Base-by-base conservation (phyloP, 2,797 vertebrate genomes). In the Enteromius unitaeniatus region DNA sequence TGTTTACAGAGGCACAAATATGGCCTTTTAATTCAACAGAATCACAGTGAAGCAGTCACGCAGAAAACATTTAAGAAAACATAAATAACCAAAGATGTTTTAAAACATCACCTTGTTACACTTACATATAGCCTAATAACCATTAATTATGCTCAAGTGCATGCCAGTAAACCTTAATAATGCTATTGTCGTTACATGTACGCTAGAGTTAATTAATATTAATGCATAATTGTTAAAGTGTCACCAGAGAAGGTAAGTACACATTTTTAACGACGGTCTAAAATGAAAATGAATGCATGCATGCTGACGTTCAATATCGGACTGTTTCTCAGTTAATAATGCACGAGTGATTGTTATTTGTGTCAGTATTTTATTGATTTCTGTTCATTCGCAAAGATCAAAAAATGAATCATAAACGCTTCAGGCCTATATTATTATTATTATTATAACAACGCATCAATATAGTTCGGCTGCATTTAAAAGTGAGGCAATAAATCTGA, bases 1-100 rank as follows among this genome's bases (percentile, higher is more conserved):
- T 95, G 94, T 92, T 93, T 92, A 93, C 93, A 94, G 94, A 93
- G 91, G 93, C 95, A 96, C 95, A 97, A 98, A 97, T 95, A 97
- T 86, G 92, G 93, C 94, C 74, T 86, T 93, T 91, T 92, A 93
- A 96, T 95, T 96, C 93, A 95, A 94, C 94, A 92, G 95, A 88
- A 89, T 92, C 83, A 90, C 90, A 94, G 92, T 93, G 94, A 95
- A 93, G 13, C 21, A 60, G 42, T 45, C 28, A 53, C 2, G 14
- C 14, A 31, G 60, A 31, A 28, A 28, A 17, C 0, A 62, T 64
- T 31, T 17, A 6, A 67, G 1, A 11, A 11, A n/a, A 68, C 9
- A 65, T 42, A 21, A 34, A 19, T 37, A 42, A 42, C 23, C 11
- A n/a, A 6, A 14, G 2, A 69, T 68, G 19, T 68, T 68, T 42